Percentiles rank a stretch among this genome's conserved stretches.
Evolutionary conservation across 2,888 invertebrate genomes (phyloP).

Genomic region (Netelia inedita): DNA sequence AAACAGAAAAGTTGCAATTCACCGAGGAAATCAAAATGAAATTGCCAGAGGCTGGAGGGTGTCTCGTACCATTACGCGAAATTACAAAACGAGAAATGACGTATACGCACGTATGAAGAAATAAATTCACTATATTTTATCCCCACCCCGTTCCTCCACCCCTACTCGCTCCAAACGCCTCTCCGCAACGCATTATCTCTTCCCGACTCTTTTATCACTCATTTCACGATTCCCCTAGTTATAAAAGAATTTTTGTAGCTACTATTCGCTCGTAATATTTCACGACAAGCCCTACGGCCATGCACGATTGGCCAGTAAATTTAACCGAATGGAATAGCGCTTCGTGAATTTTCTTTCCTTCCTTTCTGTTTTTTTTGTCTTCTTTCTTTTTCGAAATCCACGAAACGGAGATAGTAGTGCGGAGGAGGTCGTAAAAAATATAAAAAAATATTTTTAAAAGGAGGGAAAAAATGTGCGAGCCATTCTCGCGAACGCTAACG

Average conservation of each 20-base stretch:
- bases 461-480: neutral
- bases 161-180: neutral
- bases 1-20: slow-evolving; percentile 65
- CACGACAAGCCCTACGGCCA: neutral
- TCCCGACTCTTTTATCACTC: slow-evolving; percentile 13
- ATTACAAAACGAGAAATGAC: slow-evolving; percentile 37
- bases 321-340: slow-evolving; percentile 1
- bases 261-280: neutral
- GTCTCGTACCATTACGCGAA: slow-evolving; percentile 1
- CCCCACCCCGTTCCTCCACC: neutral
- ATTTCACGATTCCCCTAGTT: neutral
- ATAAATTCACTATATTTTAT: slow-evolving; percentile 32
- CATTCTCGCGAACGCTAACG: slow-evolving; percentile 37
- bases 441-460: slow-evolving; percentile 20
- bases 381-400: slow-evolving; percentile 25
- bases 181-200: neutral
- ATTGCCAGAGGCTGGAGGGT: slow-evolving; percentile 35
- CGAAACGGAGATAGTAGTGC: slow-evolving; percentile 7
- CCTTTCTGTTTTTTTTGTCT: no score
- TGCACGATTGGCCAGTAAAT: slow-evolving; percentile 9
- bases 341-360: slow-evolving; percentile 1
- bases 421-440: neutral
- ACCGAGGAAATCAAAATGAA: slow-evolving; percentile 53
- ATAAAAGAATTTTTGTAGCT: neutral
- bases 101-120: slow-evolving; percentile 14